Evolutionary conservation across 2,797 vertebrate species (phyloP), one percentile per base, ranked within the genome.

Genomic region (Percopsis omiscomaycus): DNA sequence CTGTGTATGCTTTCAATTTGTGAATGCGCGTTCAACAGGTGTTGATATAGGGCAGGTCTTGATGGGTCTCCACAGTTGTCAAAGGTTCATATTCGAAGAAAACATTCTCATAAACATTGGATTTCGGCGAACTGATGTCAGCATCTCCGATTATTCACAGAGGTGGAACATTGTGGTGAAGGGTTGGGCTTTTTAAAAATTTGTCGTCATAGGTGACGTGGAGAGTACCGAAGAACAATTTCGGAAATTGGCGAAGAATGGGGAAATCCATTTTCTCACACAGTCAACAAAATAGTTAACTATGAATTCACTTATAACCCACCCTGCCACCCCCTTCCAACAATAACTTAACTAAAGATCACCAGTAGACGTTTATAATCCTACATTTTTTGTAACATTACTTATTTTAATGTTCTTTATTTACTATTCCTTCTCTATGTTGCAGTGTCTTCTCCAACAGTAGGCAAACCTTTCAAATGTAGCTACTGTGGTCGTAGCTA

Each of bases 401-500:
- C 22, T 42, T 42, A 9, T 9, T 42, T 42, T 42, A 9, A 42
- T 42, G 37, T 42, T 42, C 22, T 58, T 63, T 45, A 16, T 66
- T 11, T 0, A 8, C 53, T 14, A 4, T 49, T 60, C 63, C 65
- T 61, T 71, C 32, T 79, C 57, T 77, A n/a, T 81, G 71, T 86
- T 89, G 46, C 89, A 98, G 96, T 95, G 80, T 92, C 95, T 75
- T 97, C 95, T 75, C 95, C 94, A 53, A 94, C 94, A 0, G 94
- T 96, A 27, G 95, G 96, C 73, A 98, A 98, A 77, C 96, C 95
- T 78, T 97, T 94, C 86, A 98, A 98, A 88, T 98, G 97, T 91
- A 97, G 92, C 93, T 96, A 93, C 92, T 98, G 97, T 10, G 96
- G 94, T 64, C 95, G 97, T 57, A 98, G 96, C 93, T 98, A 98